Evolutionary conservation across 2,797 vertebrate species (phyloP), one percentile per base, ranked within the genome.

Genomic region (Channallabes apus): DNA sequence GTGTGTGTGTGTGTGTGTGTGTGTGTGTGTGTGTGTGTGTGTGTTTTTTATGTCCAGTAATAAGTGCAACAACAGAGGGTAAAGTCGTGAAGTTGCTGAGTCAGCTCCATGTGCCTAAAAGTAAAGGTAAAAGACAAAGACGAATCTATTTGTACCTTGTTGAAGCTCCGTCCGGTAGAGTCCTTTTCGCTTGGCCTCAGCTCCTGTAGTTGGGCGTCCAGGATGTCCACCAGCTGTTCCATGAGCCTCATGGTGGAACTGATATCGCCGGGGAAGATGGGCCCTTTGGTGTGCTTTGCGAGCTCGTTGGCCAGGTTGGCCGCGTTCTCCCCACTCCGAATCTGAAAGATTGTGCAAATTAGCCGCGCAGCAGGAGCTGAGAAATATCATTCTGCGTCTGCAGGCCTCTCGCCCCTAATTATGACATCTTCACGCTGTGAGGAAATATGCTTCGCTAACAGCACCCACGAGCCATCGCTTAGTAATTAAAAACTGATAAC

Each of bases 251-350:
- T 96, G 0, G 96, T 96, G 54, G 96, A 97, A 68, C 96, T 97
- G 41, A 97, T 96, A 84, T 97, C 96, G 0, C 96, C 96, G 35
- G 96, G 95, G 75, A 96, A 97, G 85, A 97, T 95, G 0, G 94
- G 94, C 80, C 96, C 96, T 95, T 96, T 96, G 92, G 96, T 97
- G 90, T 97, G 96, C 91, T 97, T 96, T 88, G 96, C 96, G 92
- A 97, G 92, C 91, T 97, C 96, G 87, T 96, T 97, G 91, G 96
- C 96, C 88, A 97, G 95, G 91, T 95, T 96, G 84, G 96, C 96
- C 84, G 96, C 96, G n/a, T 97, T 97, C 93, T 97, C 96, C 87
- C 96, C 96, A 87, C 96, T 97, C 93, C 96, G 94, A 88, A 97
- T 97, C 96, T 97, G 93, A 91, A 95, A 89, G 85, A 96, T 90